Evolutionary conservation across 2,797 vertebrate genomes (phyloP), one percentile per base, ranked within the genome.

Genomic region (Anisognathus igniventris): DNA sequence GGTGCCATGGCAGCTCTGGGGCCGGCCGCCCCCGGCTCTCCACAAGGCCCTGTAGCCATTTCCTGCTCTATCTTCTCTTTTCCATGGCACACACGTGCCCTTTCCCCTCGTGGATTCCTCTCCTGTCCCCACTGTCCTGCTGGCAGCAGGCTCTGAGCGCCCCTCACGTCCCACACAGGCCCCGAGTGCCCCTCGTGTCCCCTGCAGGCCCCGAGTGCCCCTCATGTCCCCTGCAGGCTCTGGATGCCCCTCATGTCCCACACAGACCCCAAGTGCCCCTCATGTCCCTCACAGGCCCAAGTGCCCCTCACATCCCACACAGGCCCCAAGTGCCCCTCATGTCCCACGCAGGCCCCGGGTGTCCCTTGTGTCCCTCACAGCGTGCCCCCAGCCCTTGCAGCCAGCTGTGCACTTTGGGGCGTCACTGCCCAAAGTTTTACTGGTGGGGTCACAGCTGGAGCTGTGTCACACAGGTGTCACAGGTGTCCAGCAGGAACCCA

Each of bases 301-400:
- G 17, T 30, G 28, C 17, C 50, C 27, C 10, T 51, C 28, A 19
- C 0, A 1, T 28, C 16, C 75, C 9, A 0, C 28, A 17, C 1
- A 2, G 28, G 28, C 18, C 50, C 28, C 0, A 0, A 7, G 25
- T 39, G 31, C 33, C 39, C 14, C 31, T 40, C 8, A 0, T 0
- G 2, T 40, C 65, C 66, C 9, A 0, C 18, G 12, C 1, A 1
- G 28, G 8, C 27, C 25, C 15, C 0, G 0, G 7, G 22, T 44
- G 33, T 28, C 47, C 12, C 47, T 40, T 5, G 0, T 3, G 3
- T 45, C 61, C 76, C 8, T 0, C 44, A 40, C 1, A 1, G 27
- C 0, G 0, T 42, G 11, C 13, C 40, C 27, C 3, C 45, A 28
- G 66, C 17, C 18, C 65, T 6, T 16, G n/a, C 39, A 40, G 74